phyloP scores from a whole-genome alignment of 1,140 invertebrate species.

The Hormaphis cornu region DNA sequence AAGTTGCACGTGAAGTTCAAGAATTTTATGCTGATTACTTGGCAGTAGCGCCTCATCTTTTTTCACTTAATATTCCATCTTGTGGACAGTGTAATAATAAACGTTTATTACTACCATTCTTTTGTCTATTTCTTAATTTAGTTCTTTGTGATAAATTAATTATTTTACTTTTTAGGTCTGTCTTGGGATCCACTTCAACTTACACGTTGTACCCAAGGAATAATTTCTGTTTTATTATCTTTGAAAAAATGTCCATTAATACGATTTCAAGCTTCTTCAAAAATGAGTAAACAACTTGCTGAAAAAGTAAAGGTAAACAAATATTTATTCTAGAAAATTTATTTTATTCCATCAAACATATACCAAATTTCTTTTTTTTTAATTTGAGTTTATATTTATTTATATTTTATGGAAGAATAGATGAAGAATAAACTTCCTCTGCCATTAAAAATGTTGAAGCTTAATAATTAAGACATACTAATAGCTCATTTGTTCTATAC shows the following conservation, averaged over 20 bases:
- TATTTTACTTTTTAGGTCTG: constrained; percentile 45
- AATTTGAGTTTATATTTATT: no score
- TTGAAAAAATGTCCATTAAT: constrained; percentile 85
- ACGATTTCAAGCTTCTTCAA: constrained; percentile 82
- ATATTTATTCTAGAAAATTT: no score
- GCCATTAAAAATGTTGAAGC: no score
- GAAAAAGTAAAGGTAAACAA: constrained; percentile 57
- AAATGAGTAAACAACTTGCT: constrained; percentile 73
- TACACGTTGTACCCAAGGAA: constrained; percentile 70
- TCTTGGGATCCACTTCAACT: constrained; percentile 66
- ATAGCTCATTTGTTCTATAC: no score
- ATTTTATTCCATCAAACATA: not conserved
- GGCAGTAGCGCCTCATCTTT: constrained; percentile 81
- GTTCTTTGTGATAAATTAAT: not conserved
- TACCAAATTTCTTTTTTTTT: not conserved
- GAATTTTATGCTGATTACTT: constrained; percentile 93
- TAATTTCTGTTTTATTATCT: constrained; percentile 79
- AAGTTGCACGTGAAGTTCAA: constrained; percentile 88
- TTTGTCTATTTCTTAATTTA: not conserved
- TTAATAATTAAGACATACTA: no score
- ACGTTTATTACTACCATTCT: not conserved
- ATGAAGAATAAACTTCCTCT: no score
- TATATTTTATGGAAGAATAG: no score
- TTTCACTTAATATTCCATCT: constrained; percentile 60
- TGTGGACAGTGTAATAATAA: constrained; percentile 50